These are phyloP conservation scores for Smithornis capensis DNA, from an alignment of 2,113 vertebrate species.

Conservation along the genomic window DNA sequence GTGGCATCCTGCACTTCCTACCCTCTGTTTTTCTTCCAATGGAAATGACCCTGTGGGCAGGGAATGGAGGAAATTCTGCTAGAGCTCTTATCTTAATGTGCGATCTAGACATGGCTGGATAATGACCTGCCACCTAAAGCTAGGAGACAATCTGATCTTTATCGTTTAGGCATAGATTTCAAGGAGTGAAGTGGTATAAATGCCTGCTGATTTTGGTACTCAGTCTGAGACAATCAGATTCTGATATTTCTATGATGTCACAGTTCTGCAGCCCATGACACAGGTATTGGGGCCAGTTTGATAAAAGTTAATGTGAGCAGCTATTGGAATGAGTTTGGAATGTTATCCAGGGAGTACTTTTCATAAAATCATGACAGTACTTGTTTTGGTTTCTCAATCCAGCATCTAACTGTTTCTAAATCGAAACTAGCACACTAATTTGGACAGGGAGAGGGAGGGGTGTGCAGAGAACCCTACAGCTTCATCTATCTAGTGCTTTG, in stretches of 20 bases:
- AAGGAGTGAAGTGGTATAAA: background rate
- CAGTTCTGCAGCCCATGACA: background rate
- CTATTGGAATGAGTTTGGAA: background rate
- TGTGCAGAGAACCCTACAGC: background rate
- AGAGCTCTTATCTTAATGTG: background rate
- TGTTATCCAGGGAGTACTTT: background rate
- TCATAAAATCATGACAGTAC: background rate
- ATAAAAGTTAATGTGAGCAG: background rate
- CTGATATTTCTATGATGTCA: background rate
- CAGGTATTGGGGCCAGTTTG: background rate
- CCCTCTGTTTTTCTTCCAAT: background rate
- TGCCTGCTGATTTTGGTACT: background rate
- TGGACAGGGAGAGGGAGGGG: too few relatives aligned
- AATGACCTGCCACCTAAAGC: background rate
- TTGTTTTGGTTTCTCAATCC: background rate
- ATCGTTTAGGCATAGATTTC: background rate
- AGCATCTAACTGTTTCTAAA: background rate
- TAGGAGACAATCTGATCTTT: background rate
- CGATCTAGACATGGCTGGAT: background rate
- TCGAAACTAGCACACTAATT: background rate
- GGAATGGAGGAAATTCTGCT: background rate
- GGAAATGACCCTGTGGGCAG: background rate
- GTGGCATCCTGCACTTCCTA: fast-evolving
- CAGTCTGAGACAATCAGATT: background rate
- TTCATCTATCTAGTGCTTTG: background rate